phyloP scores from a whole-genome alignment of 35 echinoderm and acorn worm genomes.

The Stichopus chloronotus region DNA sequence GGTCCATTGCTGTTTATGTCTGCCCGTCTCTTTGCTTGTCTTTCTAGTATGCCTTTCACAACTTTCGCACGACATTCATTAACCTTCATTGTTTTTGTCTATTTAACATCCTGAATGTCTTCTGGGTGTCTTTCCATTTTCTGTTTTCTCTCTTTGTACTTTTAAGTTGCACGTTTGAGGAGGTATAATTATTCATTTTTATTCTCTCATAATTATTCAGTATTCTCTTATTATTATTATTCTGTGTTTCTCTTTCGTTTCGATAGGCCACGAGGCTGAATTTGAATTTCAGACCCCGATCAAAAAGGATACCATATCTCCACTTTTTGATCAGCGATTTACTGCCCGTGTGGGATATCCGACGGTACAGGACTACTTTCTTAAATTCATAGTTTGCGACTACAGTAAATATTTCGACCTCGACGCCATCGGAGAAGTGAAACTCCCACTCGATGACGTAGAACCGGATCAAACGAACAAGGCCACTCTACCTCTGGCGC shows the following conservation, averaged over 20 bases:
- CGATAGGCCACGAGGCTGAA: neutral
- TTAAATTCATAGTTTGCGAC: conserved; percentile 42
- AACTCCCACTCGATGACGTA: conserved; percentile 18
- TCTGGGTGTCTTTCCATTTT: too few relatives aligned
- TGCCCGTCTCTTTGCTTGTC: too few relatives aligned
- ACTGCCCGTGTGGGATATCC: conserved; percentile 18
- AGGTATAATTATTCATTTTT: too few relatives aligned
- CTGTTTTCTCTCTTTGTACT: too few relatives aligned
- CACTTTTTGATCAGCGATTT: conserved; percentile 41
- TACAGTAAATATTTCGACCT: conserved; percentile 43
- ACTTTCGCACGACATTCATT: too few relatives aligned
- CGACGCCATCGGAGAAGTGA: conserved; percentile 43
- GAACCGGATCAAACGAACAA: conserved; percentile 4
- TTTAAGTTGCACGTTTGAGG: too few relatives aligned
- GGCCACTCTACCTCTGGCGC: neutral
- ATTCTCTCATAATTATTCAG: too few relatives aligned
- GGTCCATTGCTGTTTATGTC: too few relatives aligned
- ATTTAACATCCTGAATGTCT: too few relatives aligned
- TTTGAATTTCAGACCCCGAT: conserved; percentile 50
- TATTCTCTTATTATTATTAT: too few relatives aligned
- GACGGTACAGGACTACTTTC: conserved; percentile 12
- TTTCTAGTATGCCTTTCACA: too few relatives aligned
- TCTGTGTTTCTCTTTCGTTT: neutral
- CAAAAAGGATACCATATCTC: conserved; percentile 40
- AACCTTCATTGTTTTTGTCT: too few relatives aligned